Base-by-base conservation (phyloP, 2,888 invertebrate species). In the Tipula confusa region DNA sequence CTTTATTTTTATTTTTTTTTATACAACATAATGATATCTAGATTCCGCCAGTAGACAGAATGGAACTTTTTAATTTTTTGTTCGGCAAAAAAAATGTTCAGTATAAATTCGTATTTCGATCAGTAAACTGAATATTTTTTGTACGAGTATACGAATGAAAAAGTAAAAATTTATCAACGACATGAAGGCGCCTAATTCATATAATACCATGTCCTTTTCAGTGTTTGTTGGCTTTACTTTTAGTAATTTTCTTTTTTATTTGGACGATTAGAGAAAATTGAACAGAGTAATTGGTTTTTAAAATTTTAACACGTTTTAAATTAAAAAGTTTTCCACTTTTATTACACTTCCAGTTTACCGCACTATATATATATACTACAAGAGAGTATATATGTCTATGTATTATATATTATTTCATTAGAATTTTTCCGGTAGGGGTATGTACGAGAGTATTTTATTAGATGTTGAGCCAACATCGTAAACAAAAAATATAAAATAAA, bases 251-350 rank as follows among this genome's bases (percentile, higher is more conserved):
- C 3, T 64, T 64, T 64, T 24, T 64, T 64, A 9, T 64, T 64
- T 24, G 64, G 64, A 24, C 24, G 64, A 64, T 64, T 64, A 64
- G 11, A 64, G 64, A 64, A 64, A 64, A 64, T 64, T 64, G 64
- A 64, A 64, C 18, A 64, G 18, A 64, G 24, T 9, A 64, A 64
- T 64, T 64, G 7, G 6, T 64, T 64, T 24, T 11, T 24, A 31
- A 64, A 64, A 24, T 64, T 64, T 64, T 64, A 64, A 64, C 64
- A 64, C 64, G 64, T 64, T 64, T 64, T 64, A 64, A 64, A 64
- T 64, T 64, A 64, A 64, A 64, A 64, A 64, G 64, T 64, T 64
- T 64, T 64, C 43, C n/a, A 43, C 43, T 43, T 43, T 43, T 43
- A 36, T 7, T 36, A 36, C 36, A 9, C 36, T 36, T 7, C 33